These are phyloP conservation scores for Gobio gobio DNA, from an alignment of 2,113 vertebrate genomes.

Conservation along the genomic window DNA sequence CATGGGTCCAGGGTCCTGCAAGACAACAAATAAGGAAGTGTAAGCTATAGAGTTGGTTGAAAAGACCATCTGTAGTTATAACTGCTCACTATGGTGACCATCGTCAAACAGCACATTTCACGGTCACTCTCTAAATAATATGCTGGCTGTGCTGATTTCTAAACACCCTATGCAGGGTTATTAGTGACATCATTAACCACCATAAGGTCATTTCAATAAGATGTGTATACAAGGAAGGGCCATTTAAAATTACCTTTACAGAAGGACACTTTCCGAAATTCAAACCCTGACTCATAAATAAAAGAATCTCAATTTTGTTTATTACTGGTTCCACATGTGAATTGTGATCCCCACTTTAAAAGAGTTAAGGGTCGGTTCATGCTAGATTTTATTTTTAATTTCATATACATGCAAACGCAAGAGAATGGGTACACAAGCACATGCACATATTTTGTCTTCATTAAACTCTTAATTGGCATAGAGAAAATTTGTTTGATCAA, in stretches of 20 bases:
- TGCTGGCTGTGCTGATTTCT: background rate
- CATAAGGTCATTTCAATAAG: background rate
- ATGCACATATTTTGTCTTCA: conserved; percentile 15
- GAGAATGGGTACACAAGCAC: conserved; percentile 10
- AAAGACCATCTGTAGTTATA: background rate
- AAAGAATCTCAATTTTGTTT: background rate
- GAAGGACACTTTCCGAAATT: background rate
- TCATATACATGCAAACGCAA: background rate
- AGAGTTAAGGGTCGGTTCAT: conserved; percentile 6
- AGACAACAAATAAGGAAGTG: background rate
- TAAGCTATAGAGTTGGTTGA: background rate
- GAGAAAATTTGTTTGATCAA: background rate
- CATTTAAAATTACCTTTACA: background rate
- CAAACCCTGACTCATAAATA: background rate
- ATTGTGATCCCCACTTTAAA: background rate
- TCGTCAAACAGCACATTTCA: background rate
- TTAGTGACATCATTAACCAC: background rate
- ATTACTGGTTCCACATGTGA: background rate
- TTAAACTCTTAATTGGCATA: background rate
- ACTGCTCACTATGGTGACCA: background rate
- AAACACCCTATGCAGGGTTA: background rate
- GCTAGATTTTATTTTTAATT: background rate
- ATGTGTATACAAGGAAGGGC: background rate
- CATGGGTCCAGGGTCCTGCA: conserved; percentile 91
- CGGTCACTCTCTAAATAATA: background rate